Base-by-base conservation (phyloP, 2,113 vertebrate species). In the Psittacara wagleri region DNA sequence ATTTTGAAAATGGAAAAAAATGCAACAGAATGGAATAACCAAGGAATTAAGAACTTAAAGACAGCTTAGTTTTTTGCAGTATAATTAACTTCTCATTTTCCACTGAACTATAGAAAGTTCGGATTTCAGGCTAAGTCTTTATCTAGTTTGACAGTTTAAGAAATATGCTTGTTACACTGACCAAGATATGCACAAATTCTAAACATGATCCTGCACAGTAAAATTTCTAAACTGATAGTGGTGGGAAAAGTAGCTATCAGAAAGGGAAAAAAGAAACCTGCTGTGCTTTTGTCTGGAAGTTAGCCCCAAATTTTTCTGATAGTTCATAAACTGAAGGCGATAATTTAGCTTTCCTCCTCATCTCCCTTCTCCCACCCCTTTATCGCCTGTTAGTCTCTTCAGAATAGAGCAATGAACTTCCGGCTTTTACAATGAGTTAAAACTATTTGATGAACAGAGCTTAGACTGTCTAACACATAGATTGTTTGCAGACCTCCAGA, bases 401-500 rank as follows among this genome's bases (percentile, higher is more conserved):
- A 92, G 66, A 95, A 82, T 66, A 76, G 82, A 96, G 49, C 69
- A 86, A 62, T 20, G 73, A 90, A 88, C 86, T 93, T 88, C 90
- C 92, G 88, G 48, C 68, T 90, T 95, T 86, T 91, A 86, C 85
- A 95, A 28, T n/a, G 57, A 92, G 69, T 91, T 94, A 84, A 92
- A 96, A 75, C 57, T 91, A 82, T 93, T 90, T 88, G 83, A 94
- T 39, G 74, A 95, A 84, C 66, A 62, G 83, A 79, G 76, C 51
- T 94, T 92, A 95, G 61, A n/a, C 70, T 88, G 73, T 79, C 78
- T 93, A 93, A 96, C 52, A 79, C 24, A 64, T 19, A 84, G 86
- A 95, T 95, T 94, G 88, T 86, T 96, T 95, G 90, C 95, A 96
- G 95, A 92, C 62, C 48, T 88, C 80, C 44, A 93, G 86, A 84